A percentile compares a stretch with the other conserved stretches of the same genome.
These are phyloP conservation scores for Apodemia mormo DNA, from an alignment of 2,888 invertebrate genomes.

Conservation along the genomic window DNA sequence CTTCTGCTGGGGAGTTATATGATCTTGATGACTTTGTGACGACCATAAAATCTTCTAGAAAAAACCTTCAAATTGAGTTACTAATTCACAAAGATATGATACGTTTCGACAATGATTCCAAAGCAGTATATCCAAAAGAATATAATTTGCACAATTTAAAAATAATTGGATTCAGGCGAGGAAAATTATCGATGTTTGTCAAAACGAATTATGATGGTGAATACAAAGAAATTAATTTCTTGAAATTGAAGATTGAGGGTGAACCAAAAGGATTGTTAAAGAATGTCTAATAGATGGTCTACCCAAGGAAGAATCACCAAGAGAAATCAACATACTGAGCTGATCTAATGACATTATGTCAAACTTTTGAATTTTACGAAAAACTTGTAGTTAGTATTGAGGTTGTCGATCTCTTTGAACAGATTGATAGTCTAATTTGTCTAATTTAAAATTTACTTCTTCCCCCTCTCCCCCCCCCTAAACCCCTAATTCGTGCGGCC, in stretches of 20 bases:
- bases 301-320: slow-evolving; percentile 5
- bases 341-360: slow-evolving; percentile 4
- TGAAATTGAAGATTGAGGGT: slow-evolving; percentile 4
- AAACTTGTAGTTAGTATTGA: slow-evolving; percentile 3
- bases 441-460: too few relatives aligned
- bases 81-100: slow-evolving; percentile 8
- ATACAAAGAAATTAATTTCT: slow-evolving; percentile 1
- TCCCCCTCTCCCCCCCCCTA: too few relatives aligned
- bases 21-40: slow-evolving; percentile 11
- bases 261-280: neutral
- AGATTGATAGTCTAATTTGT: slow-evolving; percentile 4
- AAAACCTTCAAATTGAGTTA: slow-evolving; percentile 12
- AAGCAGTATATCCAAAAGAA: slow-evolving; percentile 2
- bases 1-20: slow-evolving; percentile 5
- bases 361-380: neutral
- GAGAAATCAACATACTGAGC: neutral
- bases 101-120: slow-evolving; percentile 1
- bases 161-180: slow-evolving; percentile 6
- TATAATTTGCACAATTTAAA: slow-evolving; percentile 10
- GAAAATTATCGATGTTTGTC: neutral
- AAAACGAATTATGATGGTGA: neutral
- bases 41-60: slow-evolving; percentile 8
- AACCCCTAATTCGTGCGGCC: too few relatives aligned
- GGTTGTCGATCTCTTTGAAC: slow-evolving; percentile 1
- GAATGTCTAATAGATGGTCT: slow-evolving; percentile 3